Base-by-base conservation (phyloP, 2,797 vertebrate species). In the Girardinus metallicus region DNA sequence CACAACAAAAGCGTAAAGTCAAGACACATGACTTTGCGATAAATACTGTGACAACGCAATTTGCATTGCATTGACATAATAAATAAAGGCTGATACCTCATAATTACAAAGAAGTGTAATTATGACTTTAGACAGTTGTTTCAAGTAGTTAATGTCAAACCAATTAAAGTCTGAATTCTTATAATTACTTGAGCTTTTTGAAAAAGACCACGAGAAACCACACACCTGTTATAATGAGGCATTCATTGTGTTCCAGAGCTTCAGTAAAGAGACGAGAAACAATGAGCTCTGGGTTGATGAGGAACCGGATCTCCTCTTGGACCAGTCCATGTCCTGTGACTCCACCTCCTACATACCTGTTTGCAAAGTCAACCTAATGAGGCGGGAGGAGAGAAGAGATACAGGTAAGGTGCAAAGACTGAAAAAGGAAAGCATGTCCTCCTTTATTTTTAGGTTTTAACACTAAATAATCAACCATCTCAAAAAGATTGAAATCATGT, bases 271-370 rank as follows among this genome's bases (percentile, higher is more conserved):
- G 98, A 79, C 98, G 97, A 1, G 98, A 97, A 77, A 97, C 95
- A 72, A 99, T 99, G 92, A 99, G 95, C 85, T 99, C 98, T 10
- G 98, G 95, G 92, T 99, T 99, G 91, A 99, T 99, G 91, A 99
- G 75, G 92, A 99, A 99, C 7, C 98, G 95, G 88, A 99, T 99
- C 95, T 99, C 98, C 95, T 99, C 98, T 91, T 99, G 98, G 29
- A 99, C 98, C 79, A 99, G 94, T 77, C 98, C 98, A 57, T 94
- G 94, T 75, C 98, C 96, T 0, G 97, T 99, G 78, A 99, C 98
- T 76, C 98, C 98, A 84, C 98, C 98, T 80, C 98, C 98, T 79
- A 99, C 97, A 89, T 97, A 93, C 88, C 96, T 96, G 93, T 99
- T 99, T 76, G 98, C 98, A 96, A 99, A 99, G 93, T 99, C 98